phyloP scores from a whole-genome alignment of 2,113 vertebrate genomes.

The Urocynchramus pylzowi region DNA sequence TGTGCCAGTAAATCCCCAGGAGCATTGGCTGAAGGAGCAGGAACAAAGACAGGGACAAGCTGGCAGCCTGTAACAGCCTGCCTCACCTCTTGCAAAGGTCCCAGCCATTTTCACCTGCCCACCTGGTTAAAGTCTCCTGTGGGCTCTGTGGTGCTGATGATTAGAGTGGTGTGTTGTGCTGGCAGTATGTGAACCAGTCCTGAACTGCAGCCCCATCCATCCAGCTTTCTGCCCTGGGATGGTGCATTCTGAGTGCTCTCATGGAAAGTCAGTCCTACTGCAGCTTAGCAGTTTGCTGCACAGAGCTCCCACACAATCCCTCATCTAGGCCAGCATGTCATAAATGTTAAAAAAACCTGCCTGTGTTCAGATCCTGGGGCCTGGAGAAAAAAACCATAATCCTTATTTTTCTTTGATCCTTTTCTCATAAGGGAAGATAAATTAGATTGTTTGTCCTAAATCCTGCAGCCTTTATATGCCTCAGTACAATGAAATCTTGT shows the following conservation, averaged over 20 bases:
- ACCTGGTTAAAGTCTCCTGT: neutral
- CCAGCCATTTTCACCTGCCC: neutral
- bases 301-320: neutral
- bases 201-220: neutral
- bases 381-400: neutral
- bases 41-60: neutral
- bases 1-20: too few species aligned
- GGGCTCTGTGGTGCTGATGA: neutral
- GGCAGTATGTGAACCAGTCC: neutral
- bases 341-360: neutral
- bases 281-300: neutral
- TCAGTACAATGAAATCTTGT: neutral
- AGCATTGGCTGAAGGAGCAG: neutral
- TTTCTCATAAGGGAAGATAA: neutral
- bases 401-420: neutral
- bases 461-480: neutral
- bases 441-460: neutral
- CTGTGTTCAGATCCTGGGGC: neutral
- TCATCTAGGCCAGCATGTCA: neutral
- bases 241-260: neutral
- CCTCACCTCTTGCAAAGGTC: neutral
- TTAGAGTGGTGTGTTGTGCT: neutral
- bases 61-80: neutral
- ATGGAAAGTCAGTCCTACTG: neutral
- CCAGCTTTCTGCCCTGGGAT: neutral